phyloP scores from a whole-genome alignment of 2,888 invertebrate species.

The Megamerina dolium region DNA sequence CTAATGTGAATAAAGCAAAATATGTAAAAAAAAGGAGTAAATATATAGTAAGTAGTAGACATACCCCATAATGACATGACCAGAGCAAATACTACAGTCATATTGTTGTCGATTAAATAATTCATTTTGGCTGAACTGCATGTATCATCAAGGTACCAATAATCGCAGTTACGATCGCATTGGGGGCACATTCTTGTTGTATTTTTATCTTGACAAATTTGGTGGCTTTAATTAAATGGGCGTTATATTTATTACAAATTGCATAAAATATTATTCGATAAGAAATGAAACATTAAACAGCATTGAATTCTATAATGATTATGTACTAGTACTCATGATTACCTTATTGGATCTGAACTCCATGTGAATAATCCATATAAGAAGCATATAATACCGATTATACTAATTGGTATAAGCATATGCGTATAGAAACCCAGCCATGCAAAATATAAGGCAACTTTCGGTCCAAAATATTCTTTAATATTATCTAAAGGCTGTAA shows the following conservation, averaged over 20 bases:
- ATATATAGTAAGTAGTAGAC: constrained; percentile 9
- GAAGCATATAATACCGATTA: constrained; percentile 63
- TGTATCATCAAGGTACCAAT: constrained; percentile 64
- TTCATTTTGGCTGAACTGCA: constrained; percentile 68
- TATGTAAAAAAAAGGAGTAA: neutral
- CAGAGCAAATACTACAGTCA: constrained; percentile 70
- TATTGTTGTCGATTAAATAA: constrained; percentile 77
- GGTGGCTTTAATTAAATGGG: constrained; percentile 51
- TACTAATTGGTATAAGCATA: constrained; percentile 70
- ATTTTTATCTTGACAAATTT: constrained; percentile 54
- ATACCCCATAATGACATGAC: constrained; percentile 77
- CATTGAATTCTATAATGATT: neutral
- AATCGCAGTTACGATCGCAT: constrained; percentile 70
- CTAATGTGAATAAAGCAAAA: constrained; percentile 26
- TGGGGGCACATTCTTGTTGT: constrained; percentile 74
- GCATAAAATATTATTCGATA: too few species aligned
- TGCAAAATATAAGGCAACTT: constrained; percentile 74
- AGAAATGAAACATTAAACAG: too few species aligned
- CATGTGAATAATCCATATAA: constrained; percentile 55
- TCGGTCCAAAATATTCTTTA: constrained; percentile 71
- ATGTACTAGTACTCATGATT: neutral
- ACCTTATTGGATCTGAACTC: constrained; percentile 50
- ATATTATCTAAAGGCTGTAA: constrained; percentile 69
- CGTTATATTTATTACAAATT: too few species aligned
- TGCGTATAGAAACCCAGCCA: constrained; percentile 83